Evolutionary conservation across 1,140 invertebrate species (phyloP).

Genomic region (Drosophila kurseongensis): DNA sequence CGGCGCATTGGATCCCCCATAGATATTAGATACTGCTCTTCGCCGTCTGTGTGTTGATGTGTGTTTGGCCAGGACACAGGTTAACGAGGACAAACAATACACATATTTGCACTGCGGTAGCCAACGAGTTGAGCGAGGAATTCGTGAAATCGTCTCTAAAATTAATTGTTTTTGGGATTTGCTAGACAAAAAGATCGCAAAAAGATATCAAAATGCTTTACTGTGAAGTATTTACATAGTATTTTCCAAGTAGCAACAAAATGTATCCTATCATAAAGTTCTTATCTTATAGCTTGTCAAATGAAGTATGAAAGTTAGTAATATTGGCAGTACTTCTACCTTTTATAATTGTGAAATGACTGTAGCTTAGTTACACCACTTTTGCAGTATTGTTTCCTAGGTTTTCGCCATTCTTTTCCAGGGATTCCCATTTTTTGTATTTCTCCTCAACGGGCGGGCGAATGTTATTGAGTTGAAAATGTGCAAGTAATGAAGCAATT

Average conservation of each 20-base stretch:
- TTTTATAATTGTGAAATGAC: slow-evolving; percentile 6
- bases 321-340: not conserved
- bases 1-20: slow-evolving; percentile 19
- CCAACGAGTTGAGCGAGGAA: slow-evolving; percentile 3
- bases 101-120: slow-evolving; percentile 25
- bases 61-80: slow-evolving; percentile 11
- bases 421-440: not conserved
- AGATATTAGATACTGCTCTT: not conserved
- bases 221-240: too few species aligned
- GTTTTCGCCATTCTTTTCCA: not conserved
- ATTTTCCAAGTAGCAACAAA: too few species aligned
- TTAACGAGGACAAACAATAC: slow-evolving; percentile 40
- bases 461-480: slow-evolving; percentile 47
- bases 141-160: not conserved
- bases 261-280: too few species aligned
- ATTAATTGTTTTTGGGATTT: not conserved
- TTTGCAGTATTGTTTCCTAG: not conserved
- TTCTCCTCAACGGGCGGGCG: not conserved
- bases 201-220: too few species aligned
- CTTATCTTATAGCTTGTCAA: not conserved
- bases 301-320: slow-evolving; percentile 1
- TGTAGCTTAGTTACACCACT: slow-evolving; percentile 14
- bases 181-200: not conserved
- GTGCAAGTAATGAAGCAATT: slow-evolving; percentile 54
- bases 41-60: not conserved